A percentile compares a stretch with the other conserved stretches of the same genome.
phyloP scores from a whole-genome alignment of 2,888 invertebrate species.

The Trachelus stipa region DNA sequence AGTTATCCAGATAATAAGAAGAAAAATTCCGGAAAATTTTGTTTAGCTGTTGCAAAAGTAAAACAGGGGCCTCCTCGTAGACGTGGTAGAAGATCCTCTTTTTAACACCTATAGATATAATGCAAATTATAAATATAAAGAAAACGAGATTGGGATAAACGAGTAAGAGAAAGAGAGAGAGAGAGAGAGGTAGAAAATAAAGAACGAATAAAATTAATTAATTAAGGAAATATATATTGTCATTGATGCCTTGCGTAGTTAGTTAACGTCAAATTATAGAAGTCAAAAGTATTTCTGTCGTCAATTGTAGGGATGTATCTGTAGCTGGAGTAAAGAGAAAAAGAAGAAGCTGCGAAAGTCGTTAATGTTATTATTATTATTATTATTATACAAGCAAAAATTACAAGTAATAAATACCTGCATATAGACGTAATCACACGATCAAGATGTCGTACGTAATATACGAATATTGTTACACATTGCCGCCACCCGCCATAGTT shows the following conservation, averaged over 20 bases:
- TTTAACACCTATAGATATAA: no score
- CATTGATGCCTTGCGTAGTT: constrained; percentile 57
- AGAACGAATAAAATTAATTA: no score
- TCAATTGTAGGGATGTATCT: constrained; percentile 41
- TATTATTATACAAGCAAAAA: background rate
- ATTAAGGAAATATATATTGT: constrained; percentile 41
- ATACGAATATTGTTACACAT: background rate
- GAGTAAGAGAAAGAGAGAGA: no score
- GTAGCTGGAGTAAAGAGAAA: background rate
- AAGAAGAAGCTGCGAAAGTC: background rate
- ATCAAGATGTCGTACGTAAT: no score
- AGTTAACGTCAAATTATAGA: constrained; percentile 49
- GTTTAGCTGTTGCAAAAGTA: no score
- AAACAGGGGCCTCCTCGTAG: background rate
- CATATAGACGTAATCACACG: no score
- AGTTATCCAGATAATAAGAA: no score
- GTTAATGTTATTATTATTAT: background rate
- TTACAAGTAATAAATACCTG: background rate
- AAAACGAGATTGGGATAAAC: constrained; percentile 17
- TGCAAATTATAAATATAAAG: constrained; percentile 21
- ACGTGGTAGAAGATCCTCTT: background rate
- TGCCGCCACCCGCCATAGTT: background rate
- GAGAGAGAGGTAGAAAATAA: no score
- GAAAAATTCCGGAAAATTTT: background rate
- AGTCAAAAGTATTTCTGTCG: constrained; percentile 42